Evolutionary conservation across 2,797 vertebrate species (phyloP), one percentile per base, ranked within the genome.

Genomic region (Pangasius djambal): DNA sequence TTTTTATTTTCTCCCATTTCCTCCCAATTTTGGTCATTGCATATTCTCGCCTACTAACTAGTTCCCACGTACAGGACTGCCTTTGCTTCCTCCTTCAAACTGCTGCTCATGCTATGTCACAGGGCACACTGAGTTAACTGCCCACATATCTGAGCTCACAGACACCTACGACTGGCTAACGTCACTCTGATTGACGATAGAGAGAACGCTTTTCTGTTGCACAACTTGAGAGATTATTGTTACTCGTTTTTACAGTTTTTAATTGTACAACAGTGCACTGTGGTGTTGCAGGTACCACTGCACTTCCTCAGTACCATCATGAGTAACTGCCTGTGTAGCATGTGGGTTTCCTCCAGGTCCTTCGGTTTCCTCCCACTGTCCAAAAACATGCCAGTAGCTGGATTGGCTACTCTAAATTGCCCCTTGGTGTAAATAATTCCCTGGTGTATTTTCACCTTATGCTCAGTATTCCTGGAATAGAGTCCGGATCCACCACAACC

Each of bases 81-180:
- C 50, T 79, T 79, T 31, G n/a, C 79, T 83, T 83, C 57, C 20
- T 28, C 20, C 79, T 25, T 82, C 55, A 82, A 59, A 25, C 79
- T 25, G 31, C 31, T 79, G 78, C 55, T 37, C 9, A 22, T 79
- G 77, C 77, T 57, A 18, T 34, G 48, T 82, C 34, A 61, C 77
- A 55, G 44, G 12, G 22, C 25, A 7, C 50, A 9, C 78, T 22
- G 55, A 22, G 79, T 61, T 83, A 63, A 61, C 79, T 6, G 34
- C 79, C 79, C 57, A 83, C 79, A 59, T 34, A 28, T 40, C 40
- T 44, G 57, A 83, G 57, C 55, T 63, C 34, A 44, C 22, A 40
- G 9, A 40, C 12, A 20, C 79, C 57, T 83, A 63, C 37, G 34
- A 7, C 79, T 28, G 79, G 34, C 12, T 83, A 28, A 28, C 16